Percentiles rank a stretch among this genome's conserved stretches.
These are phyloP conservation scores for Acronicta alni DNA, from an alignment of 2,888 invertebrate genomes.

Conservation along the genomic window DNA sequence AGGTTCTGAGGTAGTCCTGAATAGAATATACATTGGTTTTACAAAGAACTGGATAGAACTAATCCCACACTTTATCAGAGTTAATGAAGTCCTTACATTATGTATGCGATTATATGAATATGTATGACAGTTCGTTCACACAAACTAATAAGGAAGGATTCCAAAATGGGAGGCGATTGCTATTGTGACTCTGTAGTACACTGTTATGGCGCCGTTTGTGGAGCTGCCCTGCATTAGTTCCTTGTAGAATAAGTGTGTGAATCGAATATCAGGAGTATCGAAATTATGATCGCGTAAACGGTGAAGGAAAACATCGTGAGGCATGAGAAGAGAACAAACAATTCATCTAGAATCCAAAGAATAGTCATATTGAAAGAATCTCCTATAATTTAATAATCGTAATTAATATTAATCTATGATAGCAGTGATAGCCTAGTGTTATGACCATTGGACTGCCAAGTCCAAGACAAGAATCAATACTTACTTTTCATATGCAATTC, in stretches of 20 bases:
- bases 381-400: too few species aligned
- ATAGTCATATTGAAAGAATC: too few species aligned
- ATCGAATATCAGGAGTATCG: too few species aligned
- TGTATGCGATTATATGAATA: constrained; percentile 45
- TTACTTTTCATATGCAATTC: constrained; percentile 1
- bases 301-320: too few species aligned
- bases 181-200: constrained; percentile 23
- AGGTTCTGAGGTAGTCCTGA: too few species aligned
- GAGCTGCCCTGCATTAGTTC: constrained; percentile 20
- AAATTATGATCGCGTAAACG: too few species aligned
- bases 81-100: constrained; percentile 40
- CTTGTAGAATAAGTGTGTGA: constrained; percentile 9
- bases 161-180: constrained; percentile 31
- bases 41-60: constrained; percentile 39
- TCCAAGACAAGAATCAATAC: too few species aligned
- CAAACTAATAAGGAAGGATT: constrained; percentile 49
- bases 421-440: too few species aligned
- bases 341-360: too few species aligned
- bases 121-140: constrained; percentile 42
- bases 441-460: too few species aligned
- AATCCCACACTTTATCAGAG: constrained; percentile 35
- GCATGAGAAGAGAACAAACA: too few species aligned
- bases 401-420: too few species aligned
- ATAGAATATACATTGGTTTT: constrained; percentile 2
- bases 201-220: constrained; percentile 26